Base-by-base conservation (phyloP, 2,113 vertebrate species). In the Pterocles orientalis region DNA sequence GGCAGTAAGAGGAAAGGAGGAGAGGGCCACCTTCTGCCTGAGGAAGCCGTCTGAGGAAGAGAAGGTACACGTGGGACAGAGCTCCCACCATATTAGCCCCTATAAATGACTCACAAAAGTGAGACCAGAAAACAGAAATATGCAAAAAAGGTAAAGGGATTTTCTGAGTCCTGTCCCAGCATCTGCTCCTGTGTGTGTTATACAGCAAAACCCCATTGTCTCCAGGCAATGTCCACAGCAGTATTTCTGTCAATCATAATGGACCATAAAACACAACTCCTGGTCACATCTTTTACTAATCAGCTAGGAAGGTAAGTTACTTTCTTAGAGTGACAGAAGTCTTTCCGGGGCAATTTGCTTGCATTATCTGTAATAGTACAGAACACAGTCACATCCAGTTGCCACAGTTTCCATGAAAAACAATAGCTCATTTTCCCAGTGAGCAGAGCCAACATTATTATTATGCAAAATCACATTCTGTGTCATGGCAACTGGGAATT, bases 391-490 rank as follows among this genome's bases (percentile, higher is more conserved):
- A 31, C 41, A 64, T 77, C 25, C 18, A 0, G 0, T 62, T 82
- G 64, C 24, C 12, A 10, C 19, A 58, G 23, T 58, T 87, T 92
- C 80, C 14, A 62, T 43, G 47, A 73, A 77, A 88, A 96, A 87
- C 50, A 90, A 71, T 28, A 34, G 28, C 11, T 56, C 66, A 84
- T 58, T 23, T 68, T 90, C 2, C 1, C 47, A 58, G 43, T 23
- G 28, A 93, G 43, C 48, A 77, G 19, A 92, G 41, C 14, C 54
- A 77, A 87, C 23, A 10, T 58, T 72, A 48, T 92, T 95, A 82
- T 78, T 88, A 94, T 86, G 91, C 66, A 90, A 73, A 93, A 91
- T 83, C 83, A 72, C 23, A 54, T 84, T 79, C 81, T 78, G 33
- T 65, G 31, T 91, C 76, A 86, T 58, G 48, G 88, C 69, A 94